Percentiles rank a stretch among this genome's conserved stretches.
Conservation (phyloP, 2,888 invertebrate species). For the Apamea sordens region DNA sequence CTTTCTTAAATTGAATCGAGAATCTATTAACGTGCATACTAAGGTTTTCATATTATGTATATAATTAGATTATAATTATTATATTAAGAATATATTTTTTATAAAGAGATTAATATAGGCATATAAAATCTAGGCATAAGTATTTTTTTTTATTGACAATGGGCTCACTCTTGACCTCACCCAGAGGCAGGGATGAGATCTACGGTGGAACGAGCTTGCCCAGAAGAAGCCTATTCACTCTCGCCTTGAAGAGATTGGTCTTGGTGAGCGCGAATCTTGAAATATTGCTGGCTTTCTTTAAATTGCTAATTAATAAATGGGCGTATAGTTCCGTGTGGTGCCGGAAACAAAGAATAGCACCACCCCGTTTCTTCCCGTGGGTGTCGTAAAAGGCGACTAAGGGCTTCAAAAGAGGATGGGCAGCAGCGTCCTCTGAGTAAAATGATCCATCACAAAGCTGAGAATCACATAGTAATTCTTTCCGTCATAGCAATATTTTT, state of each 20-base stretch:
- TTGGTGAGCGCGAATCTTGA: too few species aligned
- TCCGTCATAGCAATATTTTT: background rate
- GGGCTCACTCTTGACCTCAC: too few species aligned
- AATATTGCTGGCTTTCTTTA: background rate
- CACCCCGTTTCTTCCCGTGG: slow-evolving; percentile 48
- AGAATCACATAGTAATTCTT: background rate
- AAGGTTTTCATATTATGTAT: background rate
- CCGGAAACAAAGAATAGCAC: slow-evolving; percentile 49
- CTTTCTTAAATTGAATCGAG: background rate
- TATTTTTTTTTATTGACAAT: too few species aligned
- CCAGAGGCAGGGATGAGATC: too few species aligned
- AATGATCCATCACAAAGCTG: slow-evolving; percentile 7
- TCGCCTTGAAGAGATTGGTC: too few species aligned
- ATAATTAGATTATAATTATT: background rate
- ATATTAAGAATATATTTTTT: background rate
- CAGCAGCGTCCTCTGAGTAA: slow-evolving; percentile 4
- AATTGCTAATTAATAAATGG: background rate
- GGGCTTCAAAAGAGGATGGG: slow-evolving; percentile 18
- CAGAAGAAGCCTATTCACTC: too few species aligned
- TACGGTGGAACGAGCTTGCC: too few species aligned
- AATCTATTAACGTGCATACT: background rate
- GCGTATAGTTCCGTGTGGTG: slow-evolving; percentile 33
- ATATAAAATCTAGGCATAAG: background rate
- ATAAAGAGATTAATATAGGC: background rate
- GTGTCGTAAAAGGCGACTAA: slow-evolving; percentile 60